These are phyloP conservation scores for Keiferia lycopersicella DNA, from an alignment of 2,888 invertebrate genomes.

Conservation along the genomic window DNA sequence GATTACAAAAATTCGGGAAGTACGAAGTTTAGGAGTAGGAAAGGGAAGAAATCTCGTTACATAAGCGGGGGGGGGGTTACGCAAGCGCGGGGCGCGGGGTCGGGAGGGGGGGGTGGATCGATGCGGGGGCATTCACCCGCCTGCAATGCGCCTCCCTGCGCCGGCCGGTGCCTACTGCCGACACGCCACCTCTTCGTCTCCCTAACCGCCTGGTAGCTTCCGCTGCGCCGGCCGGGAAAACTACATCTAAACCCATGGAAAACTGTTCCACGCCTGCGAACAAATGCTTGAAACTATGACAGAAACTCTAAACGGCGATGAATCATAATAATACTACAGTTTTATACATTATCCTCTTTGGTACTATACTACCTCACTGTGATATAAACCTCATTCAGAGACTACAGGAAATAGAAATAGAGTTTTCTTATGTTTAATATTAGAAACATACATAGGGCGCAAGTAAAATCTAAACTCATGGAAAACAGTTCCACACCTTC, in stretches of 20 bases:
- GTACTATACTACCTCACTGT: too few species aligned
- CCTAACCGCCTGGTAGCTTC: conserved; percentile 65
- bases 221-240: conserved; percentile 25
- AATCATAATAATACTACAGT: too few species aligned
- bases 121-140: conserved; percentile 80
- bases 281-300: too few species aligned
- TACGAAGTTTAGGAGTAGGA: conserved; percentile 18
- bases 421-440: too few species aligned
- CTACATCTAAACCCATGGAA: conserved; percentile 9
- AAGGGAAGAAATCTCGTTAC: conserved; percentile 68
- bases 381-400: too few species aligned
- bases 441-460: too few species aligned
- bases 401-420: too few species aligned
- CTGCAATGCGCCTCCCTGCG: conserved; percentile 74
- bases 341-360: too few species aligned
- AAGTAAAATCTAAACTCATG: neutral
- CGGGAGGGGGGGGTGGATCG: conserved; percentile 56
- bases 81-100: conserved; percentile 50
- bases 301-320: too few species aligned
- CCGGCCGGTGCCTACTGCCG: conserved; percentile 36
- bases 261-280: neutral
- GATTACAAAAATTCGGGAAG: conserved; percentile 19
- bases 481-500: neutral
- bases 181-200: conserved; percentile 47
- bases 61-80: conserved; percentile 68